These are phyloP conservation scores for Stegana nigrithorax DNA, from an alignment of 2,888 invertebrate species.

Conservation along the genomic window DNA sequence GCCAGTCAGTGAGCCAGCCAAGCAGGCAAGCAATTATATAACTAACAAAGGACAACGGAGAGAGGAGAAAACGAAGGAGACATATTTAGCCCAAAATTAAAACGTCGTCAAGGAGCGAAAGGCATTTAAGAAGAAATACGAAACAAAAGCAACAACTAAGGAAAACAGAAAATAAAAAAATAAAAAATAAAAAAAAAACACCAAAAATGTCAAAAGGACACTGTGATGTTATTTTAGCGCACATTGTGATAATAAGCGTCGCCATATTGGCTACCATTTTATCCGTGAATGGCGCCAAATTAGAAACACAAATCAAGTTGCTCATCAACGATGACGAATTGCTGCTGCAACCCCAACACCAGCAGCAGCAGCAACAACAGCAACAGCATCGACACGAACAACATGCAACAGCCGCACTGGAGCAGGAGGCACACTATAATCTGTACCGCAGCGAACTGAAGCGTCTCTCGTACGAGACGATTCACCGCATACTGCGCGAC, in stretches of 20 bases:
- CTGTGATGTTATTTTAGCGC: conserved; percentile 32
- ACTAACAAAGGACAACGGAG: conserved; percentile 2
- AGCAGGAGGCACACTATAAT: conserved; percentile 46
- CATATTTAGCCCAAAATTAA: conserved; percentile 8
- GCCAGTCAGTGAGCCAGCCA: conserved; percentile 2
- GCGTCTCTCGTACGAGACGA: conserved; percentile 60
- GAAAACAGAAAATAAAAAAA: not conserved
- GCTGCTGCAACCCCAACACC: not conserved
- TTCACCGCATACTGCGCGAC: conserved; percentile 65
- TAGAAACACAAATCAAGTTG: conserved; percentile 45
- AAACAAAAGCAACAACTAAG: conserved; percentile 24
- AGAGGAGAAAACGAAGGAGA: not conserved
- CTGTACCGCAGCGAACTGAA: conserved; percentile 48
- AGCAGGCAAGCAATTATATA: not conserved
- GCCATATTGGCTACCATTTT: conserved; percentile 22
- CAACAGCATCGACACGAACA: not conserved
- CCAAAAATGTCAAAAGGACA: conserved; percentile 11
- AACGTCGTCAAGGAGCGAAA: too few relatives aligned
- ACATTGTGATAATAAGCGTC: conserved; percentile 24
- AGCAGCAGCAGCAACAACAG: conserved; percentile 23
- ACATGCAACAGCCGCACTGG: conserved; percentile 16
- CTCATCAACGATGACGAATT: conserved; percentile 47
- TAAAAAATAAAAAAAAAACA: conserved; percentile 22
- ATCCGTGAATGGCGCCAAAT: conserved; percentile 38
- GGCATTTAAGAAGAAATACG: too few relatives aligned